phyloP scores from a whole-genome alignment of 2,113 vertebrate species.

The Nothobranchius kuhntae region DNA sequence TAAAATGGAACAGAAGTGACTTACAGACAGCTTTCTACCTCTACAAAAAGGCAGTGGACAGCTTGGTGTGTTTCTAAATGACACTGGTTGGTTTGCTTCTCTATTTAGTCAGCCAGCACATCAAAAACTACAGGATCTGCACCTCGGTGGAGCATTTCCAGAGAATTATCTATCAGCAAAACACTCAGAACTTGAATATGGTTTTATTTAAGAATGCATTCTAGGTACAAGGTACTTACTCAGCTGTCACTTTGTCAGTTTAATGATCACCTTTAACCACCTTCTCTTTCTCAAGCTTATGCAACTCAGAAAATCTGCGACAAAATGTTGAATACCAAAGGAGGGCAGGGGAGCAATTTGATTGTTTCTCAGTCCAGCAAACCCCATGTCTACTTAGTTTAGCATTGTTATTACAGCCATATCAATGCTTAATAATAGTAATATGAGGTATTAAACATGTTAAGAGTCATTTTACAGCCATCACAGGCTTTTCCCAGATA shows the following conservation, averaged over 20 bases:
- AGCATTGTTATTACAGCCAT: conserved; percentile 28
- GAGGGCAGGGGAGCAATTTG: conserved; percentile 36
- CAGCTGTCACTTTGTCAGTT: conserved; percentile 22
- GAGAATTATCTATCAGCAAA: too few relatives aligned
- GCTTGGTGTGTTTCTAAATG: conserved; percentile 21
- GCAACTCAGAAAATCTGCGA: conserved; percentile 17
- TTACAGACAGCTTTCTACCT: conserved; percentile 1
- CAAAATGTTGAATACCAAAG: conserved; percentile 11
- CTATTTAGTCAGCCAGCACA: conserved; percentile 6
- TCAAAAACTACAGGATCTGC: conserved; percentile 10
- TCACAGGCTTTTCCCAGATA: too few relatives aligned
- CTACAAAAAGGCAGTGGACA: conserved; percentile 21
- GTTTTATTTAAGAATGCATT: too few relatives aligned
- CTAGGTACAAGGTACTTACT: neutral
- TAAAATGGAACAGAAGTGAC: conserved; percentile 29
- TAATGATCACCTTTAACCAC: conserved; percentile 35
- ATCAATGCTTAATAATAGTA: conserved; percentile 36
- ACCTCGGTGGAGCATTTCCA: neutral
- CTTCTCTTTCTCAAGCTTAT: conserved; percentile 19
- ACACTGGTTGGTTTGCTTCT: conserved; percentile 25
- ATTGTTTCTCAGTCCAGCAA: conserved; percentile 38
- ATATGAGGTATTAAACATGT: conserved; percentile 30
- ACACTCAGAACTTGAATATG: too few relatives aligned
- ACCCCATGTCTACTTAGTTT: conserved; percentile 33
- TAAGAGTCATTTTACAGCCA: conserved; percentile 8